A percentile compares a stretch with the other conserved stretches of the same genome.
These are phyloP conservation scores for Parnassius orleans DNA, from an alignment of 2,888 invertebrate genomes.

Conservation along the genomic window DNA sequence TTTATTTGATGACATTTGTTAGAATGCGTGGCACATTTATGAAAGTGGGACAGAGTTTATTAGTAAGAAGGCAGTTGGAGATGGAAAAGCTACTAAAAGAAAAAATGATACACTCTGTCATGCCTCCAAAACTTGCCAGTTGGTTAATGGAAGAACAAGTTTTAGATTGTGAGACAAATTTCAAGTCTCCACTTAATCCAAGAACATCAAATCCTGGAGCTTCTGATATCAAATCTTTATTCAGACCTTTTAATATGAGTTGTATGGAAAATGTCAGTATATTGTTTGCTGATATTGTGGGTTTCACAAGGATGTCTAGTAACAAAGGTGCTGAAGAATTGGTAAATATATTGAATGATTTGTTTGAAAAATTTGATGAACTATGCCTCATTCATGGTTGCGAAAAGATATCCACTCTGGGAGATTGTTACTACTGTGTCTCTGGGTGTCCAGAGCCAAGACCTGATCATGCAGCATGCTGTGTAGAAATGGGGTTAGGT, in stretches of 20 bases:
- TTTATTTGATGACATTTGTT: slow-evolving; percentile 95
- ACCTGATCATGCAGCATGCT: slow-evolving; percentile 95
- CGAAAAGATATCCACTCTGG: slow-evolving; percentile 98
- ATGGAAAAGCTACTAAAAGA: slow-evolving; percentile 97
- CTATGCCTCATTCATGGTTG: slow-evolving; percentile 93
- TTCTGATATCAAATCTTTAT: slow-evolving; percentile 89
- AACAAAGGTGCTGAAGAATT: slow-evolving; percentile 98
- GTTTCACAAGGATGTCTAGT: slow-evolving; percentile 98
- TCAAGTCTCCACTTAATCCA: slow-evolving; percentile 69
- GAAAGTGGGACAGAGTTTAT: slow-evolving; percentile 96
- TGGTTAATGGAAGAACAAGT: slow-evolving; percentile 90
- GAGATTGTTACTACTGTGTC: slow-evolving; percentile 96
- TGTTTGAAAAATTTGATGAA: slow-evolving; percentile 97
- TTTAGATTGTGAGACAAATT: slow-evolving; percentile 78
- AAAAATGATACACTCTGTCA: slow-evolving; percentile 98
- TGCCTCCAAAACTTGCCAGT: slow-evolving; percentile 96
- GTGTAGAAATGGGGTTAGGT: slow-evolving; percentile 97
- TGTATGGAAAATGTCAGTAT: slow-evolving; percentile 98
- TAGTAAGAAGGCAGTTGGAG: slow-evolving; percentile 94
- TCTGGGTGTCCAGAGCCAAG: slow-evolving; percentile 97
- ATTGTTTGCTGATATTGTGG: slow-evolving; percentile 98
- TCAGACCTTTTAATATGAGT: slow-evolving; percentile 98
- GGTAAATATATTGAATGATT: slow-evolving; percentile 96
- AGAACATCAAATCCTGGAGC: slow-evolving; percentile 79
- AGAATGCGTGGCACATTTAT: slow-evolving; percentile 97